phyloP scores from a whole-genome alignment of 2,797 vertebrate species.

The Picus viridis region DNA sequence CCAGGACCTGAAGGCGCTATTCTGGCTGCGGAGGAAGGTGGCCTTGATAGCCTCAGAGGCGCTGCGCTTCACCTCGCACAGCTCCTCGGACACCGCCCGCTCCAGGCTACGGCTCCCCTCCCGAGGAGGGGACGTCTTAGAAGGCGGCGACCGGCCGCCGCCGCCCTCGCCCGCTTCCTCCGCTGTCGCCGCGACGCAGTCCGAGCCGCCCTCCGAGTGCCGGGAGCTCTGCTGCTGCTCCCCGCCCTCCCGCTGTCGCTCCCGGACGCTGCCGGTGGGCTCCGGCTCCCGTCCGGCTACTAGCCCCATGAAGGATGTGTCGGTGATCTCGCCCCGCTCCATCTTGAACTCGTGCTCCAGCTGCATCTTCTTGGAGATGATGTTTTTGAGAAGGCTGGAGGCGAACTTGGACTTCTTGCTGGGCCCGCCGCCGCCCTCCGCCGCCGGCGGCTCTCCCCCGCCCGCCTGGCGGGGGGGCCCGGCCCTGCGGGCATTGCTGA shows the following conservation, averaged over 20 bases:
- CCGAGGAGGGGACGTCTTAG: constrained; percentile 76
- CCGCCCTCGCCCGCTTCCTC: constrained; percentile 79
- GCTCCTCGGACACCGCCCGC: constrained; percentile 63
- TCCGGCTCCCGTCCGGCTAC: constrained; percentile 71
- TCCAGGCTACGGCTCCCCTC: constrained; percentile 56
- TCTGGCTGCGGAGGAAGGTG: constrained; percentile 82
- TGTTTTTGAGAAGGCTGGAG: constrained; percentile 93
- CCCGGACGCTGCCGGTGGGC: constrained; percentile 19
- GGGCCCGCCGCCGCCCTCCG: constrained; percentile 72
- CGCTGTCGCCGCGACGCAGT: constrained; percentile 75
- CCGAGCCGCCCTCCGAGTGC: constrained; percentile 87
- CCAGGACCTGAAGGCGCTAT: constrained; percentile 87
- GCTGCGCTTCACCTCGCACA: constrained; percentile 82
- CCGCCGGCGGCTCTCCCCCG: constrained; percentile 70
- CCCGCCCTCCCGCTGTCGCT: constrained; percentile 62
- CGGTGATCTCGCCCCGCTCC: constrained; percentile 87
- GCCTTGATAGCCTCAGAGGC: constrained; percentile 82
- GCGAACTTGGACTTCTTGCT: constrained; percentile 91
- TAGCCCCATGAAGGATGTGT: constrained; percentile 74
- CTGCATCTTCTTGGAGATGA: constrained; percentile 98
- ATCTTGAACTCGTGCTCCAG: constrained; percentile 93
- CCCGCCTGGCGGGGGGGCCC: constrained; percentile 71
- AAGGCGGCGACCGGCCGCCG: constrained; percentile 77
- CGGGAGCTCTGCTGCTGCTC: constrained; percentile 84
- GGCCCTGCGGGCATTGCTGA: constrained; percentile 69